Percentiles rank a stretch among this genome's conserved stretches.
These are phyloP conservation scores for Lepidonotus clava DNA, from an alignment of 2,888 invertebrate species.

Conservation along the genomic window DNA sequence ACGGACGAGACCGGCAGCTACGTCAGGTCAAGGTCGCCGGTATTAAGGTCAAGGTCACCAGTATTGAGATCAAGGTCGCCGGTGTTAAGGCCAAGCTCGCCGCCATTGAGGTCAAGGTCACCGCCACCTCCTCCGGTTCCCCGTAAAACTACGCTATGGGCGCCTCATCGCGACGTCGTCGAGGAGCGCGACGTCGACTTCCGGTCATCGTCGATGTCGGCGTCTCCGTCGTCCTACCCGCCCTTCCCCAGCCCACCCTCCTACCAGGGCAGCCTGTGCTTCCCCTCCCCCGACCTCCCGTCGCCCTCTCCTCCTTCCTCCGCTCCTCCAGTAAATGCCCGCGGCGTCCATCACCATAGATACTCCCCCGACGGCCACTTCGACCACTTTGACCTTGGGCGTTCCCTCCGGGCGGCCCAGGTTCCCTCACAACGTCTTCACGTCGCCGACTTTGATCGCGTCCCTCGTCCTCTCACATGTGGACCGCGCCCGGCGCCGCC, in stretches of 20 bases:
- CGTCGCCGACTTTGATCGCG: background rate
- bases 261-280: background rate
- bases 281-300: background rate
- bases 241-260: background rate
- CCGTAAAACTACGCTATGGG: background rate
- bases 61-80: background rate
- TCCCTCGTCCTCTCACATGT: background rate
- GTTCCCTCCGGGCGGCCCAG: background rate
- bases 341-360: background rate
- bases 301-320: background rate
- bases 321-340: background rate
- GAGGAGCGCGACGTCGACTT: background rate
- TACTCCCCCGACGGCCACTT: background rate
- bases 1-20: background rate
- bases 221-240: background rate
- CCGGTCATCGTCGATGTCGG: background rate
- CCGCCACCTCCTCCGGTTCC: background rate
- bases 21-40: background rate
- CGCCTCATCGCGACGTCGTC: conserved; percentile 20
- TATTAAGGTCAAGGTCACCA: background rate
- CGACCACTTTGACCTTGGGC: background rate
- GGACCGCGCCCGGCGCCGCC: background rate
- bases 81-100: background rate
- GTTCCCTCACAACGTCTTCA: no score
- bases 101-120: background rate